Percentiles rank a stretch among this genome's conserved stretches.
Evolutionary conservation across 2,797 vertebrate species (phyloP).

Genomic region (Dipus sagitta): DNA sequence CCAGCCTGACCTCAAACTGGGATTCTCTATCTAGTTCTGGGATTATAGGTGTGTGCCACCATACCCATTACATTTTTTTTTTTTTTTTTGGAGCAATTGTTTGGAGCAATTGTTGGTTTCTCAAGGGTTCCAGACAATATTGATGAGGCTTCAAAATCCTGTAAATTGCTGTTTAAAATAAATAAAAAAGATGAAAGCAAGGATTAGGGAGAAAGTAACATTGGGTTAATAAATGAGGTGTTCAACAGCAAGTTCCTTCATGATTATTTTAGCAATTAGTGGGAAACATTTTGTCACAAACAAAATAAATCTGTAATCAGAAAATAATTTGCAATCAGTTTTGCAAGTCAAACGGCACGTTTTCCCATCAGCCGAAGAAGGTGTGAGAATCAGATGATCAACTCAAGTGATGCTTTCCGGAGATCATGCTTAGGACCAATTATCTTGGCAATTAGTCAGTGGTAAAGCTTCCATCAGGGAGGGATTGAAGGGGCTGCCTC

Average conservation of each 20-base stretch:
- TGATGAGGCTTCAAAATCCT: slow-evolving; percentile 73
- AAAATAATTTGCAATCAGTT: slow-evolving; percentile 82
- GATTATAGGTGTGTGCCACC: background rate
- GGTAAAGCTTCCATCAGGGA: background rate
- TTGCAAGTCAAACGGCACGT: slow-evolving; percentile 76
- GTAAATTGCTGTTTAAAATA: slow-evolving; percentile 79
- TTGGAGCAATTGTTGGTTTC: slow-evolving; percentile 47
- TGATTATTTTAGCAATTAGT: slow-evolving; percentile 80
- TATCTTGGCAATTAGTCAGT: slow-evolving; percentile 55
- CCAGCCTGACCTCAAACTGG: background rate
- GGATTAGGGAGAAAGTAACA: slow-evolving; percentile 71
- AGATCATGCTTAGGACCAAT: slow-evolving; percentile 53
- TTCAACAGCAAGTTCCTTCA: slow-evolving; percentile 63
- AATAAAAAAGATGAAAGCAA: slow-evolving; percentile 72
- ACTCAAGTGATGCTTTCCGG: slow-evolving; percentile 70
- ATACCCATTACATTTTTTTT: background rate
- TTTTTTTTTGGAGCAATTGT: background rate
- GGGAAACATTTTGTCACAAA: slow-evolving; percentile 77
- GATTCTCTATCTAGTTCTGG: background rate
- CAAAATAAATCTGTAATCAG: slow-evolving; percentile 82
- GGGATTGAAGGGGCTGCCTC: background rate
- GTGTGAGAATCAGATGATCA: slow-evolving; percentile 72
- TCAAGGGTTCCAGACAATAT: slow-evolving; percentile 63
- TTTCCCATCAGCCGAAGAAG: slow-evolving; percentile 50
- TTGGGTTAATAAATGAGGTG: slow-evolving; percentile 69